A percentile compares a stretch with the other conserved stretches of the same genome.
Conservation (phyloP, 2,888 invertebrate genomes). For the Ophion ellenae region DNA sequence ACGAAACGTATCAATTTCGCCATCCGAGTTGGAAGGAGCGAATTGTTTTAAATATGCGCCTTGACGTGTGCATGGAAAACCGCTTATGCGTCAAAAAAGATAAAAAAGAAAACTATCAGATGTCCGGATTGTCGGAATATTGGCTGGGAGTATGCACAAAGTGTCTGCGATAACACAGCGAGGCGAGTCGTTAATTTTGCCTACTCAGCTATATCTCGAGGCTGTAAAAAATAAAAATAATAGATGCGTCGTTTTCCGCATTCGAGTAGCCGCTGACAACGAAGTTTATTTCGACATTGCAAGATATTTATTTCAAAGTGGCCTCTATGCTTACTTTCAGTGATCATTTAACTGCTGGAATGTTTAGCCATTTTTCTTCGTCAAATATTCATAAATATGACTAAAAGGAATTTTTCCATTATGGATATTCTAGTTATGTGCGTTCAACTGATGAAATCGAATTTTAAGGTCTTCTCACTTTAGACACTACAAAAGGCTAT, state of each 20-base stretch:
- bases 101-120: conserved; percentile 8
- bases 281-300: not conserved
- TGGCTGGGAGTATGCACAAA: not conserved
- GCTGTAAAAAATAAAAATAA: not conserved
- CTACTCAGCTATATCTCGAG: not conserved
- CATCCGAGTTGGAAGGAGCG: not conserved
- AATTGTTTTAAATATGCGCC: not conserved
- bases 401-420: not conserved
- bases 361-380: not conserved
- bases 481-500: too few species aligned
- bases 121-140: conserved; percentile 12
- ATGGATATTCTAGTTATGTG: not conserved
- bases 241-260: not conserved
- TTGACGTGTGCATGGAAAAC: not conserved
- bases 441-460: not conserved
- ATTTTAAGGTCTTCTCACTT: not conserved
- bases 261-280: not conserved
- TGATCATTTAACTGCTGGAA: not conserved
- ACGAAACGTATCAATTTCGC: conserved; percentile 7
- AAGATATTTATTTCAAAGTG: not conserved
- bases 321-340: not conserved
- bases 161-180: conserved; percentile 13
- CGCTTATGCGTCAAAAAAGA: not conserved
- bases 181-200: conserved; percentile 19
- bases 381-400: not conserved